A percentile compares a stretch with the other conserved stretches of the same genome.
Evolutionary conservation across 2,888 invertebrate species (phyloP).

Genomic region (Orgyia antiqua): DNA sequence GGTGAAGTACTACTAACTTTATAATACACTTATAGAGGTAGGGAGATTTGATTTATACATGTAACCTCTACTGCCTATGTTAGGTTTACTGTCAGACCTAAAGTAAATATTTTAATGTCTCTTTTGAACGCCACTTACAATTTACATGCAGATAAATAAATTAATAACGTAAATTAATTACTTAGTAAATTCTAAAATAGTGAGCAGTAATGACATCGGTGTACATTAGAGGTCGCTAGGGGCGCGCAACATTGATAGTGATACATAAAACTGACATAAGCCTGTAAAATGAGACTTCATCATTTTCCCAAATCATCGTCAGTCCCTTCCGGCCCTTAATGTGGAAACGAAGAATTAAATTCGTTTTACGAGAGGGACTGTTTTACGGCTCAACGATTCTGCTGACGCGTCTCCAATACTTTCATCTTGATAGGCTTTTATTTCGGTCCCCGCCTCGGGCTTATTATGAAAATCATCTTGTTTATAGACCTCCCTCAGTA

Average conservation of each 20-base stretch:
- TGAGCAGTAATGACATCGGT: neutral
- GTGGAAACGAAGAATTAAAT: conserved; percentile 40
- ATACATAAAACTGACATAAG: conserved; percentile 16
- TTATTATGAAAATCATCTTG: conserved; percentile 40
- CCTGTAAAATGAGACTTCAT: conserved; percentile 20
- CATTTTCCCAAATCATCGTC: conserved; percentile 28
- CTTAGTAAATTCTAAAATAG: no score
- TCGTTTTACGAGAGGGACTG: conserved; percentile 39
- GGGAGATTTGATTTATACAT: no score
- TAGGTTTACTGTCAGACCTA: no score
- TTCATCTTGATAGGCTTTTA: conserved; percentile 29
- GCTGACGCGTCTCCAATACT: conserved; percentile 36
- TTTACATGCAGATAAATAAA: no score
- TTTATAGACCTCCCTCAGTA: conserved; percentile 26
- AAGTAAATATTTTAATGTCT: no score
- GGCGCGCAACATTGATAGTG: neutral
- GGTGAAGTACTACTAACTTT: no score
- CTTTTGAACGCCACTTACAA: no score
- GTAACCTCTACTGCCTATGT: no score
- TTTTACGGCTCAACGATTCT: conserved; percentile 33
- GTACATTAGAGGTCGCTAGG: neutral
- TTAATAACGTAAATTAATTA: no score
- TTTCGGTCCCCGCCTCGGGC: conserved; percentile 21
- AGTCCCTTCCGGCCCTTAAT: conserved; percentile 26
- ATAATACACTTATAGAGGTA: no score